Evolutionary conservation across 2,888 invertebrate genomes (phyloP).

Genomic region (Orthonevra nobilis): DNA sequence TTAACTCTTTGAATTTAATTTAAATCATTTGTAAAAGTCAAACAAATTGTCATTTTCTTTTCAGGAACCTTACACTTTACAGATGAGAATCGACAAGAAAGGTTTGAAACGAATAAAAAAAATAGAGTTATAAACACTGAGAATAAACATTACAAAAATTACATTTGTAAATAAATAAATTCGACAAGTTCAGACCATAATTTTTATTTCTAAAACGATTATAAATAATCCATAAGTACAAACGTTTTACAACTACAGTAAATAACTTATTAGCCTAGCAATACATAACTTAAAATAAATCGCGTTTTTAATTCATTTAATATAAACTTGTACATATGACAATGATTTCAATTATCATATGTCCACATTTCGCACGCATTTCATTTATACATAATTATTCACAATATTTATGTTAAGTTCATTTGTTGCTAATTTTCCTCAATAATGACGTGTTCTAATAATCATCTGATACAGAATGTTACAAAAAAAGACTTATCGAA

Average conservation of each 20-base stretch:
- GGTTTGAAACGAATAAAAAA: too few relatives aligned
- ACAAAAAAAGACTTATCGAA: too few relatives aligned
- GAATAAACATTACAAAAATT: too few relatives aligned
- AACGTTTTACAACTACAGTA: slow-evolving; percentile 65
- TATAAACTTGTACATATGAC: slow-evolving; percentile 46
- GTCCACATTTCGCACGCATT: slow-evolving; percentile 38
- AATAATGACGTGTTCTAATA: slow-evolving; percentile 21
- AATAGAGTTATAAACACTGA: too few relatives aligned
- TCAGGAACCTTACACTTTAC: too few relatives aligned
- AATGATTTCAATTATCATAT: slow-evolving; percentile 37
- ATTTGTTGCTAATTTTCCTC: slow-evolving; percentile 45
- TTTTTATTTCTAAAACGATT: slow-evolving; percentile 68
- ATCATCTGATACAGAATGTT: slow-evolving; percentile 49
- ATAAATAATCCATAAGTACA: slow-evolving; percentile 70
- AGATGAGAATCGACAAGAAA: too few relatives aligned
- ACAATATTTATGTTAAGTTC: slow-evolving; percentile 43
- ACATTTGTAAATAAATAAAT: too few relatives aligned
- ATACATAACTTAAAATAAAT: slow-evolving; percentile 58
- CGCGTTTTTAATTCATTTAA: slow-evolving; percentile 44
- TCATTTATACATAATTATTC: slow-evolving; percentile 43
- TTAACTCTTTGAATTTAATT: too few relatives aligned
- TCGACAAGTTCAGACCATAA: slow-evolving; percentile 19
- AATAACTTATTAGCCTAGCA: slow-evolving; percentile 69
- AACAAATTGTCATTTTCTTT: too few relatives aligned
- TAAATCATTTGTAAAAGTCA: too few relatives aligned